These are phyloP conservation scores for Chydorus sphaericus DNA, from an alignment of 2,888 invertebrate species.

Conservation along the genomic window DNA sequence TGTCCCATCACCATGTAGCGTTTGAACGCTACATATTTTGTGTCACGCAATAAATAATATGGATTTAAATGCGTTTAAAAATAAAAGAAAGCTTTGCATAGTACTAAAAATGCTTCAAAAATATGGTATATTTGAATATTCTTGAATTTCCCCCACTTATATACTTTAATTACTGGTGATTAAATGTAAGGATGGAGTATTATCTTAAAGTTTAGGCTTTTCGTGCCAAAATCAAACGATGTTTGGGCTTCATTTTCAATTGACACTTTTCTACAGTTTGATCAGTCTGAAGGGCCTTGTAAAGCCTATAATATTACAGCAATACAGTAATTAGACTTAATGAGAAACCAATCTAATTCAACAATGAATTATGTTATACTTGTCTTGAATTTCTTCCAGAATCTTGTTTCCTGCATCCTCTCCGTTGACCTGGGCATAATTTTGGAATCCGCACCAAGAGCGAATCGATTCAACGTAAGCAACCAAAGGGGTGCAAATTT, in stretches of 20 bases:
- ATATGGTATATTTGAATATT: too few relatives aligned
- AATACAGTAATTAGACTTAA: neutral
- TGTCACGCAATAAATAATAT: too few relatives aligned
- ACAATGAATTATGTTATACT: neutral
- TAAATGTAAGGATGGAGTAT: too few relatives aligned
- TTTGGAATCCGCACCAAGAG: neutral
- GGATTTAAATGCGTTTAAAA: too few relatives aligned
- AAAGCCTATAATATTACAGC: too few relatives aligned
- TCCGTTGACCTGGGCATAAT: neutral
- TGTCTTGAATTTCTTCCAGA: neutral
- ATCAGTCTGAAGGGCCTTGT: neutral
- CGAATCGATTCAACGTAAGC: neutral
- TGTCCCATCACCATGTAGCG: too few relatives aligned
- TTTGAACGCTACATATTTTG: too few relatives aligned
- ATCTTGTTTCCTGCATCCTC: neutral
- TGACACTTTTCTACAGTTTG: neutral
- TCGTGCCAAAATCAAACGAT: neutral
- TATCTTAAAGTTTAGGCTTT: too few relatives aligned
- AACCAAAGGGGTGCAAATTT: neutral
- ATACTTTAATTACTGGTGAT: too few relatives aligned
- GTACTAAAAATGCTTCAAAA: too few relatives aligned
- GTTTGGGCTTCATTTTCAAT: neutral
- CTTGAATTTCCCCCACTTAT: too few relatives aligned
- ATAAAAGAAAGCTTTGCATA: too few relatives aligned
- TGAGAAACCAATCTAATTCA: neutral